phyloP scores from a whole-genome alignment of 2,888 invertebrate genomes.

The Drosophila kanekoi region DNA sequence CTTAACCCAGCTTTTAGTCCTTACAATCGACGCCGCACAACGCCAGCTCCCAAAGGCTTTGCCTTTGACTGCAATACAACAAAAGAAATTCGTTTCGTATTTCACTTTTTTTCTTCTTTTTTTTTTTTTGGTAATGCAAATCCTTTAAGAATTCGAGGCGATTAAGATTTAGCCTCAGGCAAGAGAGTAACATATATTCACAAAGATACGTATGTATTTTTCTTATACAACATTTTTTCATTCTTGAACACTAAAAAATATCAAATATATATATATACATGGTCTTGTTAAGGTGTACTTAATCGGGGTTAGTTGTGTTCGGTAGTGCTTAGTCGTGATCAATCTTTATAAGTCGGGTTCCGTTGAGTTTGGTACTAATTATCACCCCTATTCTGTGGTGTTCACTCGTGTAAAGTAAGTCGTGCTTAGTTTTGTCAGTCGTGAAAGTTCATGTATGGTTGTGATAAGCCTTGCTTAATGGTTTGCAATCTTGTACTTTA shows the following conservation, averaged over 20 bases:
- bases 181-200: neutral
- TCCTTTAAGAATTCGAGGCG: neutral
- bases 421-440: neutral
- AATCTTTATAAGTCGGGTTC: neutral
- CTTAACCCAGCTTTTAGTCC: constrained; percentile 47
- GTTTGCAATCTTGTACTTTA: too few relatives aligned
- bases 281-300: too few relatives aligned
- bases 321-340: too few relatives aligned
- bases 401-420: too few relatives aligned
- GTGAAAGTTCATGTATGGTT: neutral
- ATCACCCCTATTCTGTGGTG: too few relatives aligned
- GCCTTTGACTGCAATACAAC: constrained; percentile 49
- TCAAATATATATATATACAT: too few relatives aligned
- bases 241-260: too few relatives aligned
- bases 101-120: constrained; percentile 10
- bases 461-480: too few relatives aligned
- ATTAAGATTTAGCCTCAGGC: constrained; percentile 1
- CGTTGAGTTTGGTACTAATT: neutral
- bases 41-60: constrained; percentile 57
- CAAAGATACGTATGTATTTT: too few relatives aligned
- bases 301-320: too few relatives aligned
- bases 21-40: constrained; percentile 54
- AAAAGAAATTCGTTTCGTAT: constrained; percentile 44
- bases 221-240: too few relatives aligned
- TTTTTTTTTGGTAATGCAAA: neutral